phyloP scores from a whole-genome alignment of 1,140 invertebrate genomes.

The Trichonephila clavipes region DNA sequence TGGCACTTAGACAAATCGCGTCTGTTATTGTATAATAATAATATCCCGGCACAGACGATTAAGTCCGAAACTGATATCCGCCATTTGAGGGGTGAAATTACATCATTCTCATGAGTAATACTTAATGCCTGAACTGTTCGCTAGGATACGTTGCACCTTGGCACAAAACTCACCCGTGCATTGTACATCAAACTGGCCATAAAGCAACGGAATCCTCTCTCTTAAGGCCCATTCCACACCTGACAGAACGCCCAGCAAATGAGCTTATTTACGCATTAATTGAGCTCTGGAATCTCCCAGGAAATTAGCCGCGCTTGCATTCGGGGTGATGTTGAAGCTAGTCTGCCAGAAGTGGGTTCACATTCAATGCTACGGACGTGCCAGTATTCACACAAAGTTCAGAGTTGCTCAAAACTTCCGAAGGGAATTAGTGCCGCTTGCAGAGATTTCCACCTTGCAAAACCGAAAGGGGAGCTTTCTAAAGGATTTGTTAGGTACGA shows the following conservation, averaged over 20 bases:
- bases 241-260: conserved; percentile 5
- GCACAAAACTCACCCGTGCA: neutral
- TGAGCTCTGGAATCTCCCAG: conserved; percentile 33
- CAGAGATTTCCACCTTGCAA: neutral
- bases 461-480: neutral
- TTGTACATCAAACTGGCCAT: conserved; percentile 11
- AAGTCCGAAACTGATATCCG: conserved; percentile 3
- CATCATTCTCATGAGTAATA: conserved; percentile 26
- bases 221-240: conserved; percentile 12
- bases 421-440: neutral
- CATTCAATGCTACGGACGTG: neutral
- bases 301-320: conserved; percentile 37
- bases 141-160: neutral
- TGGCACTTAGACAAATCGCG: neutral
- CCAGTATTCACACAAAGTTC: neutral
- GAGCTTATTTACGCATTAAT: conserved; percentile 41
- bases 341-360: neutral
- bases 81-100: conserved; percentile 34
- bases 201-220: conserved; percentile 19
- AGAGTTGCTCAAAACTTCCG: neutral
- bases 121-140: neutral
- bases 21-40: neutral
- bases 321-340: neutral
- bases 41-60: neutral
- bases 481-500: neutral